Evolutionary conservation across 2,113 vertebrate genomes (phyloP).

Genomic region (Oryzias curvinotus): DNA sequence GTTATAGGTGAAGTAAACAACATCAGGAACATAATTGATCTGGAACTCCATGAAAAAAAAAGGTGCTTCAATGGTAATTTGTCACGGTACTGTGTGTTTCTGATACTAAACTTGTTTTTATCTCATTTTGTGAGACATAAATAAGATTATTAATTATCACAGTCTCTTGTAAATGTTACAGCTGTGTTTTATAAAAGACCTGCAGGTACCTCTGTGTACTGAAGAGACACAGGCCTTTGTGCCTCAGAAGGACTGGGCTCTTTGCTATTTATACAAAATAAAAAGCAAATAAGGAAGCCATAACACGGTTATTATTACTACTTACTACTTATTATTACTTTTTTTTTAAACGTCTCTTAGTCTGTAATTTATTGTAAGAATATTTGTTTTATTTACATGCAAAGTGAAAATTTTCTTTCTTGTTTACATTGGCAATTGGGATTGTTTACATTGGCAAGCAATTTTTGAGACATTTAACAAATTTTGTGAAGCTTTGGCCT

Average conservation of each 20-base stretch:
- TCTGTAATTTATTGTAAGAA: background rate
- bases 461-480: too few relatives aligned
- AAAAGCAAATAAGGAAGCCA: background rate
- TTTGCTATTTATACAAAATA: constrained; percentile 18
- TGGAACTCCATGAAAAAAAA: constrained; percentile 20
- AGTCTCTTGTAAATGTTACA: constrained; percentile 60
- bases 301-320: too few relatives aligned
- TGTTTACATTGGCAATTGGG: too few relatives aligned
- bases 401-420: background rate
- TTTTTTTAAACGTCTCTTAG: background rate
- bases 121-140: constrained; percentile 57
- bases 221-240: constrained; percentile 31
- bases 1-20: constrained; percentile 16
- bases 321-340: too few relatives aligned
- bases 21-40: constrained; percentile 8
- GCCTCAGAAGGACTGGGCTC: constrained; percentile 17
- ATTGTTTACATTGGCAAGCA: too few relatives aligned
- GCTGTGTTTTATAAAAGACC: constrained; percentile 59
- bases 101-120: constrained; percentile 55
- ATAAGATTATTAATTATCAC: constrained; percentile 68
- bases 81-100: constrained; percentile 57
- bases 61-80: constrained; percentile 55
- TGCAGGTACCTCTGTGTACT: constrained; percentile 46
- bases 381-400: background rate
- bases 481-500: too few relatives aligned